Base-by-base conservation (phyloP, 2,113 vertebrate genomes). In the Plotosus lineatus region DNA sequence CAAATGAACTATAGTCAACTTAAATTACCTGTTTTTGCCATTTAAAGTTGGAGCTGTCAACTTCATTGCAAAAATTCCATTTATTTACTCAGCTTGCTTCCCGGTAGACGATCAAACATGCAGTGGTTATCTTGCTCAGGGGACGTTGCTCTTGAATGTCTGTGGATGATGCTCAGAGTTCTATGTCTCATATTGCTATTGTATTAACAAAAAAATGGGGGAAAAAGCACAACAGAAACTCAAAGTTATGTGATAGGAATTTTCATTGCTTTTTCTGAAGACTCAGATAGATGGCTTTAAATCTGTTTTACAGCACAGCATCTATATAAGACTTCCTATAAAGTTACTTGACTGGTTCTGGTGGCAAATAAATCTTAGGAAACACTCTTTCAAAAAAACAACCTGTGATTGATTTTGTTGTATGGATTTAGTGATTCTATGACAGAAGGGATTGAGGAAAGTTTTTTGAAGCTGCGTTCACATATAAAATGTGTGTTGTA, bases 201-300 rank as follows among this genome's bases (percentile, higher is more conserved):
- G 8, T 58, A 40, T 12, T 31, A 11, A 36, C 42, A 60, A 33
- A n/a, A 53, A 26, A 69, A 42, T 2, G 42, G 53, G 6, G 60
- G 9, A 79, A 33, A 66, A 48, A 6, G 21, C 6, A 63, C n/a
- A 51, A 81, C 3, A 48, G 15, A 21, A 48, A 48, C 38, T 26
- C 42, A 42, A 56, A 26, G 15, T 38, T 63, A 33, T 51, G 36
- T 15, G 5, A 14, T 26, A 63, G 31, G 31, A 63, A 50, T 48
- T 81, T 63, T 17, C 36, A 21, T 69, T 68, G 61, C 26, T 21
- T 58, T 80, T 73, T 44, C 36, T 10, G 38, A 65, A 14, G 23
- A 17, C 15, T 60, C 33, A n/a, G 33, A 80, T 21, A 1, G 21
- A 44, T 46, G 1, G 3, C 21, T 21, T 0, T 56, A 4, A n/a